Conservation (phyloP, 1,140 invertebrate genomes). For the Trialeurodes vaporariorum region DNA sequence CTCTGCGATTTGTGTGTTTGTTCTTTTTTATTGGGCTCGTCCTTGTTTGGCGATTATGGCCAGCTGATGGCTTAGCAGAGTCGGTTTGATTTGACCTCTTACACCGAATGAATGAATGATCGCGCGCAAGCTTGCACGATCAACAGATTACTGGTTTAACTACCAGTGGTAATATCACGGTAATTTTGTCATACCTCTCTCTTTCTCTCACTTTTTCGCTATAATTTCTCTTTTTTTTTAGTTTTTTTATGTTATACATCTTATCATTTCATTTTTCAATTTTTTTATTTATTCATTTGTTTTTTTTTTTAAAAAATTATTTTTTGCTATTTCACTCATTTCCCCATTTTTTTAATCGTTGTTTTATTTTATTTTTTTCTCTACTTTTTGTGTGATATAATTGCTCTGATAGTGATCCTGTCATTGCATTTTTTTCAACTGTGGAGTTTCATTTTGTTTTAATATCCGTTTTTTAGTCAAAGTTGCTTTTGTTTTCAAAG, state of each 20-base stretch:
- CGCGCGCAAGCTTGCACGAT: not conserved
- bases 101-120: not conserved
- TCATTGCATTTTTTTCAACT: too few relatives aligned
- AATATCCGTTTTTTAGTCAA: too few relatives aligned
- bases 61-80: not conserved
- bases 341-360: too few relatives aligned
- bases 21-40: conserved; percentile 16
- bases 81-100: not conserved
- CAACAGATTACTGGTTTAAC: not conserved
- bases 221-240: not conserved
- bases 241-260: not conserved
- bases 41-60: not conserved
- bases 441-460: too few relatives aligned
- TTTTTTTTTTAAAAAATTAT: too few relatives aligned
- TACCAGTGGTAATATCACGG: not conserved
- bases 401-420: too few relatives aligned
- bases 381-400: too few relatives aligned
- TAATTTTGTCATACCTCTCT: conserved; percentile 7
- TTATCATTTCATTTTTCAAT: not conserved
- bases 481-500: too few relatives aligned
- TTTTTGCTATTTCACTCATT: too few relatives aligned
- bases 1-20: conserved; percentile 20
- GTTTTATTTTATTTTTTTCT: too few relatives aligned
- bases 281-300: not conserved
- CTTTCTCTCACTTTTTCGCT: not conserved